Conservation (phyloP, 1,140 invertebrate genomes). For the Varroa destructor region DNA sequence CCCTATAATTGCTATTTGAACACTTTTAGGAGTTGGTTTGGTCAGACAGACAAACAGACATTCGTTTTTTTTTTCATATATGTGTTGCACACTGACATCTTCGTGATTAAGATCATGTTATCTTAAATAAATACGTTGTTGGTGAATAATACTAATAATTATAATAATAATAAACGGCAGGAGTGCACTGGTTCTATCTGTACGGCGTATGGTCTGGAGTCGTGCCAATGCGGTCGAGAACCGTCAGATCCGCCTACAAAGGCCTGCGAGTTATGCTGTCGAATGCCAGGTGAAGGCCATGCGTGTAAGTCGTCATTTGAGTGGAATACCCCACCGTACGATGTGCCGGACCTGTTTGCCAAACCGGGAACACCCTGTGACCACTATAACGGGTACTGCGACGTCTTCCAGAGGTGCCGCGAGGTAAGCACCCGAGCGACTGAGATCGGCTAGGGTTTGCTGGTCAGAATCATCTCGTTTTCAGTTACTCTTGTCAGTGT, state of each 20-base stretch:
- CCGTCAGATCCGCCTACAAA: constrained; percentile 61
- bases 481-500: neutral
- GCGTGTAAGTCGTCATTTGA: constrained; percentile 70
- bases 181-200: constrained; percentile 87
- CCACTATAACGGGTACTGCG: constrained; percentile 35
- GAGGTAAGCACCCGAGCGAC: constrained; percentile 40
- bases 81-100: no score
- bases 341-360: constrained; percentile 81
- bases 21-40: no score
- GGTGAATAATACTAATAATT: no score
- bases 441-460: neutral
- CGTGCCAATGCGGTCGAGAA: constrained; percentile 71
- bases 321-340: constrained; percentile 72
- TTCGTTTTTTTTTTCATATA: no score
- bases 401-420: constrained; percentile 13
- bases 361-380: constrained; percentile 60
- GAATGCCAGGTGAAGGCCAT: constrained; percentile 63
- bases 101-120: no score
- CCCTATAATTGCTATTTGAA: no score
- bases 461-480: neutral
- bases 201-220: constrained; percentile 78
- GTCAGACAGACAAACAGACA: no score
- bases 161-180: constrained; percentile 39
- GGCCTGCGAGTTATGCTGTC: constrained; percentile 77
- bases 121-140: no score